Evolutionary conservation across 1,140 invertebrate genomes (phyloP), one percentile per base, ranked within the genome.

Genomic region (Cydia pomonella): DNA sequence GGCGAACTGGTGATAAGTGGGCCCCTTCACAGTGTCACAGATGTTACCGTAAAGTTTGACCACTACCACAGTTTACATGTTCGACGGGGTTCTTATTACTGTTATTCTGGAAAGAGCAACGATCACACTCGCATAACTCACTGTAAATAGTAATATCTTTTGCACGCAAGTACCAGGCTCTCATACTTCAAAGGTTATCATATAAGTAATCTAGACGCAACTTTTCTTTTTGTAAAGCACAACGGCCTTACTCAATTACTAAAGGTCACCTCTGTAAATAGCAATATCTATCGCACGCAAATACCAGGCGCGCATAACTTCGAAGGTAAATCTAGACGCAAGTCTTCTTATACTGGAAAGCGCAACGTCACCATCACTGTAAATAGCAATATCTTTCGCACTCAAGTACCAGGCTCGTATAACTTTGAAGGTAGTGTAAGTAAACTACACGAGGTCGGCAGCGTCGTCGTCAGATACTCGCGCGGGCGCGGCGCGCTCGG

Each of bases 401-500:
- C 47, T 3, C 10, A 18, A 50, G 47, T 50, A 33, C 29, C 64
- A 33, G n/a, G 64, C 25, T 29, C 25, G 12, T 27, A 66, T 27
- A 66, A 33, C n/a, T 0, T 59, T 5, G 0, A 16, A 29, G 29
- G 29, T 33, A 7, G 33, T 38, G 33, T 38, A 38, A 25, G 62
- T 16, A 1, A 2, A 12, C 23, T 75, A 85, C 53, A 83, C 79
- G 73, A 84, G 77, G 76, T 83, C 84, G 21, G 72, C 71, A 74
- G 75, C 64, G 63, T 38, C 9, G 63, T 18, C 23, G 53, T 64
- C 47, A 6, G 53, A 23, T 21, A 38, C 63, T 50, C 62, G 47
- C 44, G 73, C 74, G 66, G 53, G 53, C 53, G 75, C 63, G 74
- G 29, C 87, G 82, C 90, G 89, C 87, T 90, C 87, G 83, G 87